Base-by-base conservation (phyloP, 2,113 vertebrate genomes). In the Casuarius casuarius region DNA sequence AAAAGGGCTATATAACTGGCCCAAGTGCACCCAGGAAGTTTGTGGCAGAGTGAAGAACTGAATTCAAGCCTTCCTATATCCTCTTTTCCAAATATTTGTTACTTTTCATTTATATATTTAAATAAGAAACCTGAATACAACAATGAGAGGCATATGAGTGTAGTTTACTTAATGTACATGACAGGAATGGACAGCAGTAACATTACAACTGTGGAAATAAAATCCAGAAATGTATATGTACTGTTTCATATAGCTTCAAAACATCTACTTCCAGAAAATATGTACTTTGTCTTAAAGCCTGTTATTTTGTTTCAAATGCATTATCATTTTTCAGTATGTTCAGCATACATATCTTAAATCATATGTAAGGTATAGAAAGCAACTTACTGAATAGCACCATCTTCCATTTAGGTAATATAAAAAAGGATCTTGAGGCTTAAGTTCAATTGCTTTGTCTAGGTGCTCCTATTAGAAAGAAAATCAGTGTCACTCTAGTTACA, bases 341-440 rank as follows among this genome's bases (percentile, higher is more conserved):
- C n/a, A n/a, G n/a, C n/a, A n/a, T n/a, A n/a, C n/a, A n/a, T n/a
- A n/a, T n/a, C 6, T 67, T 8, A 61, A 72, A 46, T 71, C 3
- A 46, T 74, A 70, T 1, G 9, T 80, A 79, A 96, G 31, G 92
- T 76, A 72, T 87, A 93, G 83, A 61, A 33, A 11, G 61, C 49
- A 87, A 99, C 99, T 98, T 98, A 99, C 99, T 93, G 98, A 98
- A 63, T 99, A 99, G 97, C 99, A 99, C 98, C 99, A 99, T 98
- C 99, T 99, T 96, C 99, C 99, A 94, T 98, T 98, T 79, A 99
- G 98, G 97, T 99, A 99, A 98, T 99, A 99, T 44, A 99, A 98
- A 95, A 98, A 83, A 6, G 99, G 99, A 96, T 99, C 99, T 84
- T 99, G 98, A 28, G 99, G 99, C 71, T 99, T 98, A 97, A 99